Evolutionary conservation across 2,888 invertebrate genomes (phyloP).

Genomic region (Achlya flavicornis): DNA sequence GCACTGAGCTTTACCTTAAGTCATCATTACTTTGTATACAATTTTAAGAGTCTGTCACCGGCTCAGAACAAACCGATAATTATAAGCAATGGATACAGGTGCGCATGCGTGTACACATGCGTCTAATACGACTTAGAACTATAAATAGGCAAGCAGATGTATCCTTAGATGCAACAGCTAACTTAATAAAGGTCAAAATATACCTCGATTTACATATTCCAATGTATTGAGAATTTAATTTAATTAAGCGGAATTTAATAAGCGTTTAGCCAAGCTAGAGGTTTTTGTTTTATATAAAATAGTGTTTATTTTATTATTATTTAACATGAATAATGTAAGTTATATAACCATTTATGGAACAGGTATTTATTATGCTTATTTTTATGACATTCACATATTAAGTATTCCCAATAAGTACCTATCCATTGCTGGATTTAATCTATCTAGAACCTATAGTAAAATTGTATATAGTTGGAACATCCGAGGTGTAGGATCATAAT

Average conservation of each 20-base stretch:
- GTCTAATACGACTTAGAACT: slow-evolving; percentile 55
- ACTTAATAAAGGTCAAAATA: slow-evolving; percentile 49
- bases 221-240: slow-evolving; percentile 14
- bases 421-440: too few relatives aligned
- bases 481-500: too few relatives aligned
- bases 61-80: slow-evolving; percentile 7
- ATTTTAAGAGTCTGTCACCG: background rate
- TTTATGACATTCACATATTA: too few relatives aligned
- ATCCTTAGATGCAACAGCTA: slow-evolving; percentile 39
- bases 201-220: slow-evolving; percentile 23
- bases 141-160: slow-evolving; percentile 62
- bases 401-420: too few relatives aligned
- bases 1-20: background rate
- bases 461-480: too few relatives aligned
- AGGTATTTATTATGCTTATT: too few relatives aligned
- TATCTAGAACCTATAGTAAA: too few relatives aligned
- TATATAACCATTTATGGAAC: too few relatives aligned
- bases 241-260: slow-evolving; percentile 6
- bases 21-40: slow-evolving; percentile 1
- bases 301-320: too few relatives aligned
- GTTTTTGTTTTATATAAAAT: too few relatives aligned
- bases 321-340: too few relatives aligned
- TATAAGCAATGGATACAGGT: slow-evolving; percentile 19
- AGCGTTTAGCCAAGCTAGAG: background rate
- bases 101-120: slow-evolving; percentile 24